Base-by-base conservation (phyloP, 2,888 invertebrate genomes). In the Aspidiotus destructor region DNA sequence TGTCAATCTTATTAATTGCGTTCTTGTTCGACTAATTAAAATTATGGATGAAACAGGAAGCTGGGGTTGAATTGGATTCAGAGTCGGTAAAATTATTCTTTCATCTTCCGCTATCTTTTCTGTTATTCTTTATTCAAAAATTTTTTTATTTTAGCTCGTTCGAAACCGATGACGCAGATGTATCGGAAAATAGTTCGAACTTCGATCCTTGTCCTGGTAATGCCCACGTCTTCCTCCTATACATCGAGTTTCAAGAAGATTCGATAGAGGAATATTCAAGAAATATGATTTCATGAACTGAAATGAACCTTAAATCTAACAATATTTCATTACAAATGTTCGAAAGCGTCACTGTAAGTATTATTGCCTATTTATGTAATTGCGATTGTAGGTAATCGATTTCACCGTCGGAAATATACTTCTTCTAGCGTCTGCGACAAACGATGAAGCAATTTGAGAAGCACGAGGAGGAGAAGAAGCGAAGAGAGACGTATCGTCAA, bases 201-300 rank as follows among this genome's bases (percentile, higher is more conserved):
- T 75, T 86, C 17, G 92, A 92, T 81, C 91, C 91, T 0, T 81
- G 92, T 60, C 92, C 92, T 2, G 92, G 92, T 0, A 82, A 72
- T n/a, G n/a, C n/a, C n/a, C n/a, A n/a, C n/a, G n/a, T n/a, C n/a
- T n/a, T n/a, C n/a, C n/a, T n/a, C n/a, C 83, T 86, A 0, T 83
- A 85, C 72, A 77, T 92, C 64, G 81, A 83, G 9, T 85, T 89
- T 48, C 83, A 87, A 72, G 81, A 85, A 0, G 75, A 77, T 41
- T 75, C 79, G 58, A 77, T 92, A 7, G 81, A 82, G 0, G 75
- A 78, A 2, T 77, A 83, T 75, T 90, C 58, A 76, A 80, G 5
- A 75, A 77, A 1, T 75, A 82, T 62, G 10, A 54, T 67, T 62
- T 41, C 16, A 11, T 16, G n/a, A 42, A 15, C 53, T 55, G 15